Percentiles rank a stretch among this genome's conserved stretches.
Conservation (phyloP, 2,113 vertebrate species). For the Eolophus roseicapilla region DNA sequence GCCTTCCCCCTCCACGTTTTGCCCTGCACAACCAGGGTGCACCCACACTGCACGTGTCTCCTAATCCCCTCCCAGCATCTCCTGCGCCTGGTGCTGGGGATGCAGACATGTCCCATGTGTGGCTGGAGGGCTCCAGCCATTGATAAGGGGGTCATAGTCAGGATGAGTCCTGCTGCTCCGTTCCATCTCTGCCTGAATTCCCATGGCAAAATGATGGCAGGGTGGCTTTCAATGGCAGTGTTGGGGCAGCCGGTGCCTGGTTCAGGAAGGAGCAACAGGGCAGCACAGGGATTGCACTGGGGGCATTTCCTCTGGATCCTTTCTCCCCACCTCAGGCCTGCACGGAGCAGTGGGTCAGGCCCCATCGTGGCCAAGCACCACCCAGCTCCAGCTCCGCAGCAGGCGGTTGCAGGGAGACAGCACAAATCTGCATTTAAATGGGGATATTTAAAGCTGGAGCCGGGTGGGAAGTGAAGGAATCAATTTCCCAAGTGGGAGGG, state of each 20-base stretch:
- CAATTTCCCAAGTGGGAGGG: conserved; percentile 63
- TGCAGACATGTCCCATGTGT: accelerated
- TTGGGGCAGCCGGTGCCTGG: accelerated
- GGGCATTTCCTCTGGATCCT: accelerated
- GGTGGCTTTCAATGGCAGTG: accelerated
- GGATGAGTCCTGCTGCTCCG: accelerated
- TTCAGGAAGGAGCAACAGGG: accelerated
- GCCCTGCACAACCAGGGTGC: conserved; percentile 16
- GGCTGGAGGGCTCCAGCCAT: neutral
- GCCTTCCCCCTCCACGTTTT: conserved; percentile 10
- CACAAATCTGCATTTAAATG: conserved; percentile 6
- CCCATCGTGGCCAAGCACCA: neutral
- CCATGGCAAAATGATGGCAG: accelerated
- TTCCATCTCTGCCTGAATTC: accelerated
- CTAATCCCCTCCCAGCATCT: neutral
- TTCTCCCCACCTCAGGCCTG: accelerated
- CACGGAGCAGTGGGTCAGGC: neutral
- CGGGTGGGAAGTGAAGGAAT: conserved; percentile 56
- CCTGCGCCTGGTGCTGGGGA: neutral
- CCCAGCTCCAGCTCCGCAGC: neutral
- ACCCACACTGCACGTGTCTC: neutral
- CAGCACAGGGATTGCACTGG: accelerated
- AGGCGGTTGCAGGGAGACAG: neutral
- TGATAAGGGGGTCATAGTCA: too few relatives aligned
- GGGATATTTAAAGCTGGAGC: conserved; percentile 58